These are phyloP conservation scores for Spinus pinus DNA, from an alignment of 2,797 vertebrate species.

Conservation along the genomic window DNA sequence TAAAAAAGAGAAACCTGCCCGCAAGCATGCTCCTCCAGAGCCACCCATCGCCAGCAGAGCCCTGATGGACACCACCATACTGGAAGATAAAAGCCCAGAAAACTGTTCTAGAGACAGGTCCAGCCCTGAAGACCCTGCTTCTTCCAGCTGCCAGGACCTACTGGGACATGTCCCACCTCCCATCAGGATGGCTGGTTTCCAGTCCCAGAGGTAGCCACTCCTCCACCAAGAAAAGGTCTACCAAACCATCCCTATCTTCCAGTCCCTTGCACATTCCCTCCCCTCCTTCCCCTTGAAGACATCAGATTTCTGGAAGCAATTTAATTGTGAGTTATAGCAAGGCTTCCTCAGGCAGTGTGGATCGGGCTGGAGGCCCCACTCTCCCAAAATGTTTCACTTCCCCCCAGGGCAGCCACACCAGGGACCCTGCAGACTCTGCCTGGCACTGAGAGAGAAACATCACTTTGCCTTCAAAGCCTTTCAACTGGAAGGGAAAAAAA, in stretches of 20 bases:
- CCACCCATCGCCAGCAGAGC: neutral
- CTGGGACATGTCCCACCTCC: neutral
- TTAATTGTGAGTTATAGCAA: neutral
- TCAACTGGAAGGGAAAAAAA: neutral
- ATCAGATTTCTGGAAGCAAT: slow-evolving; percentile 36
- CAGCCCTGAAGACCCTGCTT: neutral
- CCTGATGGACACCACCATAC: fast-evolving
- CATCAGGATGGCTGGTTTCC: neutral
- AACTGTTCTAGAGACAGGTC: neutral
- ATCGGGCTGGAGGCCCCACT: neutral
- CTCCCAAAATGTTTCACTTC: neutral
- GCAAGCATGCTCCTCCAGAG: neutral
- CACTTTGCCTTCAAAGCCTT: slow-evolving; percentile 11
- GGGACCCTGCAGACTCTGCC: neutral
- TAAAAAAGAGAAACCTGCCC: neutral
- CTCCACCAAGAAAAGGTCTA: neutral
- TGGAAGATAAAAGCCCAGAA: neutral
- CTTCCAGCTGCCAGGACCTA: neutral
- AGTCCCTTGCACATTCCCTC: neutral
- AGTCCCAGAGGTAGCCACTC: fast-evolving
- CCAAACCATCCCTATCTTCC: neutral
- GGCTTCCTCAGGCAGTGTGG: neutral
- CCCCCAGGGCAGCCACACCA: neutral
- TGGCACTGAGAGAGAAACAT: neutral
- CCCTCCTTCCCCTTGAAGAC: neutral